These are phyloP conservation scores for Oreohelix idahoensis DNA, from an alignment of 1,140 invertebrate species.

Conservation along the genomic window DNA sequence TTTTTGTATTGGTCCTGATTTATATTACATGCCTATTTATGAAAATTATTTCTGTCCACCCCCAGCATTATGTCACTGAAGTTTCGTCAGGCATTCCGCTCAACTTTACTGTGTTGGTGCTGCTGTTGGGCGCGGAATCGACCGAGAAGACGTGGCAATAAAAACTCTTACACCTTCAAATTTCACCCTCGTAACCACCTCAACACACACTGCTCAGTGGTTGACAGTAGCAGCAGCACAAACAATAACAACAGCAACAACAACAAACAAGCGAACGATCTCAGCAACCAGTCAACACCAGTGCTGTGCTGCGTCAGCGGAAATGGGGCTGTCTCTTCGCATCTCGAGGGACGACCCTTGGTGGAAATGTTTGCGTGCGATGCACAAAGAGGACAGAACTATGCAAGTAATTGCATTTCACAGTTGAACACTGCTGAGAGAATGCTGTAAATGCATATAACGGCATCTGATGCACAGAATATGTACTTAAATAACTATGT, in stretches of 20 bases:
- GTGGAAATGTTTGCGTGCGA: conserved; percentile 21
- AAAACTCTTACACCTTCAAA: conserved; percentile 45
- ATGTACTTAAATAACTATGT: no score
- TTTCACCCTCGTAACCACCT: conserved; percentile 31
- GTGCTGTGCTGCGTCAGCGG: conserved; percentile 12
- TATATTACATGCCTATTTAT: no score
- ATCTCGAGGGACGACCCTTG: not conserved
- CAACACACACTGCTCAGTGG: conserved; percentile 28
- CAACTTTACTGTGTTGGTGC: conserved; percentile 31
- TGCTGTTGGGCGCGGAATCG: not conserved
- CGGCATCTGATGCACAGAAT: no score
- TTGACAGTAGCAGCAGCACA: conserved; percentile 36
- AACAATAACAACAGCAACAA: conserved; percentile 25
- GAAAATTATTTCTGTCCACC: not conserved
- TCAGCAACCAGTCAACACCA: conserved; percentile 1
- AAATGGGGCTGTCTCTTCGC: not conserved
- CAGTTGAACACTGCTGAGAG: no score
- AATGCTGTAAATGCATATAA: no score
- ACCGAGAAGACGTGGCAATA: not conserved
- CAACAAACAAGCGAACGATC: conserved; percentile 17
- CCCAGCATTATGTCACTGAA: conserved; percentile 88
- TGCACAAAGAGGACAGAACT: not conserved
- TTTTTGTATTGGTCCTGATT: no score
- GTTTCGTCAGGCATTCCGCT: conserved; percentile 83
- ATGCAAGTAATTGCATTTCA: conserved; percentile 8